Evolutionary conservation across 2,113 vertebrate species (phyloP).

Genomic region (Enhydra lutris): DNA sequence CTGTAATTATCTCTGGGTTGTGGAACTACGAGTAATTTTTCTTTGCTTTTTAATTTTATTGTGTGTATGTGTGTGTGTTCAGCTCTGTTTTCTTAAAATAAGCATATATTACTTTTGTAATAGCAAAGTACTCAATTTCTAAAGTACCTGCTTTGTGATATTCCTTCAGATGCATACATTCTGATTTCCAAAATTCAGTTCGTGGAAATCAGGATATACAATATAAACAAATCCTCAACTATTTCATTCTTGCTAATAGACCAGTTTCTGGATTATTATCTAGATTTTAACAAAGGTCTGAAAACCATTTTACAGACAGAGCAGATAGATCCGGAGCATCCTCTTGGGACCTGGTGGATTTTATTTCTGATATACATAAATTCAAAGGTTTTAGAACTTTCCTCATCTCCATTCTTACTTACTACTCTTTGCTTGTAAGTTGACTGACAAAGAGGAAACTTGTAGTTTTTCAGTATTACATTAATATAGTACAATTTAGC

Average conservation of each 20-base stretch:
- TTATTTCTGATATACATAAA: not conserved
- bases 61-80: not conserved
- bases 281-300: not conserved
- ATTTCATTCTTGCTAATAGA: not conserved
- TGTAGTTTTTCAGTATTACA: not conserved
- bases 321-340: not conserved
- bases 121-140: not conserved
- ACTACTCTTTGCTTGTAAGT: not conserved
- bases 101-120: not conserved
- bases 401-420: not conserved
- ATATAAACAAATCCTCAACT: not conserved
- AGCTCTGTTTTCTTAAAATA: conserved; percentile 36
- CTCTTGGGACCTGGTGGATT: not conserved
- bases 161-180: not conserved
- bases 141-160: not conserved
- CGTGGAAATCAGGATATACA: not conserved
- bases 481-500: not conserved
- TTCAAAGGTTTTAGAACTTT: conserved; percentile 2
- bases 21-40: not conserved
- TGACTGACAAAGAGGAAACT: not conserved
- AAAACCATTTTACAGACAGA: not conserved
- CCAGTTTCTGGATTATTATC: not conserved
- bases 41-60: not conserved
- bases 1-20: not conserved
- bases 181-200: not conserved